These are phyloP conservation scores for Drosophila subobscura DNA, from an alignment of 1,140 invertebrate species.

Conservation along the genomic window DNA sequence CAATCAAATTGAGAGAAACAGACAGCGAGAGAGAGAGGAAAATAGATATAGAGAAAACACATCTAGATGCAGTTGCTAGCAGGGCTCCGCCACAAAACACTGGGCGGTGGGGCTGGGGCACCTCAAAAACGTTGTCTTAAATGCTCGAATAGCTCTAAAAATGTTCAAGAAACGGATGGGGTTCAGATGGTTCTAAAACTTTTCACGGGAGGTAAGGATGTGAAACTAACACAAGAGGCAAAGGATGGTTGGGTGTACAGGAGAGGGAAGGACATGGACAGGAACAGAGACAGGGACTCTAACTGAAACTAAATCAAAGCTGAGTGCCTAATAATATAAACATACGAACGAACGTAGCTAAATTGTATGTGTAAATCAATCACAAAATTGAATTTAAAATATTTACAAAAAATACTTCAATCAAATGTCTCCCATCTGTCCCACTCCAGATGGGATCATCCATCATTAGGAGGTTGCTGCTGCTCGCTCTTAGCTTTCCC, in stretches of 20 bases:
- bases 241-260: conserved; percentile 13
- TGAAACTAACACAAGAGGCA: not conserved
- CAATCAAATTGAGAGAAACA: conserved; percentile 47
- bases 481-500: not conserved
- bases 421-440: conserved; percentile 8
- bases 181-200: no score
- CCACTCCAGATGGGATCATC: no score
- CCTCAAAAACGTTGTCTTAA: no score
- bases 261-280: not conserved
- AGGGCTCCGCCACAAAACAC: no score
- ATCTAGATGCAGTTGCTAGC: conserved; percentile 57
- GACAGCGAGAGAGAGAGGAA: conserved; percentile 38
- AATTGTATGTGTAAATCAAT: conserved; percentile 69
- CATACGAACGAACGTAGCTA: conserved; percentile 59
- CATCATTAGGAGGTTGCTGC: no score
- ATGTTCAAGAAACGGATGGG: no score
- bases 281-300: conserved; percentile 17
- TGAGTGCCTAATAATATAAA: conserved; percentile 67
- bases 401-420: conserved; percentile 76
- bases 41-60: conserved; percentile 46
- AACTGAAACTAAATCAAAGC: conserved; percentile 1
- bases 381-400: conserved; percentile 74
- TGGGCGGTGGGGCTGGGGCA: no score
- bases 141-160: no score
- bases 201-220: no score